Evolutionary conservation across 2,113 vertebrate genomes (phyloP).

Genomic region (Calidris pugnax): DNA sequence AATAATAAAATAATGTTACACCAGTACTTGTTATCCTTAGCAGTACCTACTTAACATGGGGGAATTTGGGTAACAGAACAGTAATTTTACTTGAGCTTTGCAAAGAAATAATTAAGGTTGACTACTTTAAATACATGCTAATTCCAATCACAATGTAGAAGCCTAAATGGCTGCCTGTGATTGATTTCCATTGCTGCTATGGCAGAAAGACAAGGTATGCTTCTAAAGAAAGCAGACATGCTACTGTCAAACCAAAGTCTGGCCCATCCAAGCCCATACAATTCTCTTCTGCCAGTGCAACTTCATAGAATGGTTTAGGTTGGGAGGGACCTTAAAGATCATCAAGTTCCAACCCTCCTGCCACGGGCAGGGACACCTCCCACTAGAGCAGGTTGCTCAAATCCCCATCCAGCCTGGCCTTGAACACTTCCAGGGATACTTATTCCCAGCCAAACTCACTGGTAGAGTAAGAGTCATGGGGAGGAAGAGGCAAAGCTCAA

Average conservation of each 20-base stretch:
- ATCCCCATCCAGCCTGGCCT: neutral
- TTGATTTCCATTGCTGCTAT: neutral
- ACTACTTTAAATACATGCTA: neutral
- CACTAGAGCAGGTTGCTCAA: neutral
- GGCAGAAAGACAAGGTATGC: neutral
- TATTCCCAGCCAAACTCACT: neutral
- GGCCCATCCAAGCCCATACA: neutral
- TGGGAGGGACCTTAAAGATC: neutral
- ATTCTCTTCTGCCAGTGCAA: neutral
- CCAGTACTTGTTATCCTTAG: neutral
- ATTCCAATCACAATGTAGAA: neutral
- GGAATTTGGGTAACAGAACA: neutral
- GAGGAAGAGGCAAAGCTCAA: neutral
- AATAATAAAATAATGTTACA: neutral
- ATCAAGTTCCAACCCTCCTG: neutral
- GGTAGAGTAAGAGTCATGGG: neutral
- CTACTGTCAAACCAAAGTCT: neutral
- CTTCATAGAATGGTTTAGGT: neutral
- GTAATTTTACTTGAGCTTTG: neutral
- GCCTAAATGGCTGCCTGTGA: neutral
- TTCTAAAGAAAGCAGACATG: neutral
- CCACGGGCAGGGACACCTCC: neutral
- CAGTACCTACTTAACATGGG: neutral
- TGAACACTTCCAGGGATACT: neutral
- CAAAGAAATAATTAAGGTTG: neutral